Evolutionary conservation across 1,140 invertebrate species (phyloP), one percentile per base, ranked within the genome.

Genomic region (Diachasma alloeum): DNA sequence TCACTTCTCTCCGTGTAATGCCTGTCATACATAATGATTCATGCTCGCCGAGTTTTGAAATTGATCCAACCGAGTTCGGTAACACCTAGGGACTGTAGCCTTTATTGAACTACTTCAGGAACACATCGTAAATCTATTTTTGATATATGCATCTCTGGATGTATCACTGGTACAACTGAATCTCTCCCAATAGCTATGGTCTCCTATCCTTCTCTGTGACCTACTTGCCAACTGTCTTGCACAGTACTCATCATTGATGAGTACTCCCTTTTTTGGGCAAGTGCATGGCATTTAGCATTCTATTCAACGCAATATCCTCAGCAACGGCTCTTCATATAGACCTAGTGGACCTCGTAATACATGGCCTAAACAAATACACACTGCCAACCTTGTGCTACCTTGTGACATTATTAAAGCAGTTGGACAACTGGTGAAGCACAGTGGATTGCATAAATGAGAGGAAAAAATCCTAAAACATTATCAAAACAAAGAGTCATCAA

Each of bases 111-210:
- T 19, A 10, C 19, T 63, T 26, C 59, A 63, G 24, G 15, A 63
- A 13, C 24, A 63, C 69, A 72, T n/a, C 31, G 66, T 46, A 63
- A 53, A 46, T 70, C 42, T 22, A 56, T 69, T 63, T 63, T 26
- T 63, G 63, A 74, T 46, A 44, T 19, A 74, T n/a, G 37, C n/a
- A 42, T 63, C 48, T 74, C 22, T 67, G 63, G 19, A 15, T 70
- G 15, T 31, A 31, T 42, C 17, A 26, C 59, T 22, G 9, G 22
- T 24, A 13, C 59, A 63, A 63, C 11, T 63, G 48, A 8, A 53
- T 36, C 22, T 39, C 31, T 68, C 22, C 17, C 8, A 26, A 63
- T 66, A 17, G 24, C 19, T 48, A 42, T 69, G 17, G 19, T 0
- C 39, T 19, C 24, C 59, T 19, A 26, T 26, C 24, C 9, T 63